phyloP scores from a whole-genome alignment of 2,113 vertebrate species.

The Pelecanus crispus region DNA sequence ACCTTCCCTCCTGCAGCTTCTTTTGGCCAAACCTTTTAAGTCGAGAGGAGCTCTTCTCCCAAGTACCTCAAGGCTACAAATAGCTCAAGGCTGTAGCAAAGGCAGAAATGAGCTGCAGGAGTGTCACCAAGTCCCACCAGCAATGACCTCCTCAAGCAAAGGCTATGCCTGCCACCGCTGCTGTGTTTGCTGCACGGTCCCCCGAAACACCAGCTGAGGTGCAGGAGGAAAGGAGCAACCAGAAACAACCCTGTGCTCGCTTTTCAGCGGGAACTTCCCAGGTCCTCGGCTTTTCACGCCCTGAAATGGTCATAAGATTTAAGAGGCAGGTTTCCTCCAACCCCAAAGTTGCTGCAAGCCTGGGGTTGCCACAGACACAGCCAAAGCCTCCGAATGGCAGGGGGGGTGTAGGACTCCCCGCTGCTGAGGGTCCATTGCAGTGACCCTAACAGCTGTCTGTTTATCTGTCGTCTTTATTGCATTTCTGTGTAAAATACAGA shows the following conservation, averaged over 20 bases:
- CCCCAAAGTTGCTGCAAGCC: not conserved
- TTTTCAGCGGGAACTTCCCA: not conserved
- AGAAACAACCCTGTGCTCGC: not conserved
- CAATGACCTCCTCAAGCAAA: not conserved
- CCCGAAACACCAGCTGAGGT: not conserved
- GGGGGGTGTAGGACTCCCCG: fast-evolving
- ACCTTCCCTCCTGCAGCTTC: not conserved
- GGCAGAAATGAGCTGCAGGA: not conserved
- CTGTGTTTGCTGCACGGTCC: not conserved
- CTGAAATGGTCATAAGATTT: not conserved
- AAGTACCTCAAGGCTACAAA: not conserved
- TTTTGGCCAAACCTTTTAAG: not conserved
- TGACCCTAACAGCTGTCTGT: not conserved
- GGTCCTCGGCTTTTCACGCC: not conserved
- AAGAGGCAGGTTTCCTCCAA: not conserved
- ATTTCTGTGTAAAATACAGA: not conserved
- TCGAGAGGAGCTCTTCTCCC: not conserved
- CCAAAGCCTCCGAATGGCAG: not conserved
- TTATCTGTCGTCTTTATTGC: not conserved
- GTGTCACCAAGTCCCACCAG: not conserved
- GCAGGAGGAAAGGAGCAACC: not conserved
- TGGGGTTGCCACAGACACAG: not conserved
- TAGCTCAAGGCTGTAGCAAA: not conserved
- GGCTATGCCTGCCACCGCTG: not conserved
- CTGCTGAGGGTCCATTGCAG: not conserved